Conservation (phyloP, 2,888 invertebrate genomes). For the Candidula unifasciata region DNA sequence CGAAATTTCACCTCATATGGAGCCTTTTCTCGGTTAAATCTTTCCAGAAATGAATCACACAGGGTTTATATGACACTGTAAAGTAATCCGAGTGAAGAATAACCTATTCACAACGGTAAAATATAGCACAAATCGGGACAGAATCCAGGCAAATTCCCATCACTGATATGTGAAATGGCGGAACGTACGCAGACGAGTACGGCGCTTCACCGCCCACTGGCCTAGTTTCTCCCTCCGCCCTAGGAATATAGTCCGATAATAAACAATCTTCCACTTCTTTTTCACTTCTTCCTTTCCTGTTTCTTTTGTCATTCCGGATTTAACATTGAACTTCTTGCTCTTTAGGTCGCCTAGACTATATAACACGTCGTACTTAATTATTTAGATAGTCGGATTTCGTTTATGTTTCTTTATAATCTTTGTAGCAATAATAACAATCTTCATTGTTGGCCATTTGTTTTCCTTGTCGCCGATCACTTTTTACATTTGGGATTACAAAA, state of each 20-base stretch:
- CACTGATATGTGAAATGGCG: conserved; percentile 56
- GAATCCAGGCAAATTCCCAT: conserved; percentile 48
- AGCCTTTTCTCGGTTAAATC: conserved; percentile 55
- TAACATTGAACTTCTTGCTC: too few relatives aligned
- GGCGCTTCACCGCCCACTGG: conserved; percentile 52
- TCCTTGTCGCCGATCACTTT: too few relatives aligned
- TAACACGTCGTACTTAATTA: too few relatives aligned
- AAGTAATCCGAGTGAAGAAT: conserved; percentile 35
- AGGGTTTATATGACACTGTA: conserved; percentile 24
- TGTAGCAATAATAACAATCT: conserved; percentile 23
- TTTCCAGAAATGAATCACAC: conserved; percentile 11
- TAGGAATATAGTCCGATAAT: conserved; percentile 44
- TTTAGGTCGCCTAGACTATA: too few relatives aligned
- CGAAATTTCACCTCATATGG: conserved; percentile 63
- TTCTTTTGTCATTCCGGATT: too few relatives aligned
- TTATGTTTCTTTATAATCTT: too few relatives aligned
- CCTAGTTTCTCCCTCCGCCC: conserved; percentile 48
- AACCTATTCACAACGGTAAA: conserved; percentile 26
- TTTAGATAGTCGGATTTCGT: too few relatives aligned
- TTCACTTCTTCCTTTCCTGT: too few relatives aligned
- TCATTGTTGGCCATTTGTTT: too few relatives aligned
- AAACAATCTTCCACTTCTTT: conserved; percentile 26
- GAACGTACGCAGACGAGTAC: conserved; percentile 51
- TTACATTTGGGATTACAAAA: too few relatives aligned
- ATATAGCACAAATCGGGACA: conserved; percentile 33